phyloP scores from a whole-genome alignment of 2,113 vertebrate genomes.

The Actenoides hombroni region DNA sequence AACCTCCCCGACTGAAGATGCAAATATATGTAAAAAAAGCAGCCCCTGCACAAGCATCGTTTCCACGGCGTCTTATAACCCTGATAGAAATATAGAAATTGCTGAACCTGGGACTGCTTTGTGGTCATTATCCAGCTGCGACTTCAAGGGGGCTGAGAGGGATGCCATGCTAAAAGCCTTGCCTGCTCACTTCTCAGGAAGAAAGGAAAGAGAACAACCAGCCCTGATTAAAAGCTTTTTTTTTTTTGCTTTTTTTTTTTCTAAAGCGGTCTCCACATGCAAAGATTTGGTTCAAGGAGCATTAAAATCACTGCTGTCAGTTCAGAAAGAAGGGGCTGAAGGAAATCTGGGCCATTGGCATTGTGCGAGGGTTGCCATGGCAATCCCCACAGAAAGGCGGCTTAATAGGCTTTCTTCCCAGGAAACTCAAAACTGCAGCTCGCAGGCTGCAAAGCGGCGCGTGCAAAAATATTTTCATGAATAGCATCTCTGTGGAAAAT shows the following conservation, averaged over 20 bases:
- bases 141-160: not conserved
- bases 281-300: slow-evolving; percentile 77
- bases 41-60: not conserved
- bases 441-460: slow-evolving; percentile 11
- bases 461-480: slow-evolving; percentile 41
- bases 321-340: slow-evolving; percentile 67
- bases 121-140: not conserved
- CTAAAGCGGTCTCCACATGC: not conserved
- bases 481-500: slow-evolving; percentile 54
- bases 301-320: slow-evolving; percentile 76
- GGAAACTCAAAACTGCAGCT: slow-evolving; percentile 59
- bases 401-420: slow-evolving; percentile 77
- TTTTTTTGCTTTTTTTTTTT: not conserved
- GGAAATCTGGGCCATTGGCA: slow-evolving; percentile 71
- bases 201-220: slow-evolving; percentile 45
- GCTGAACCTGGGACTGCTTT: not conserved
- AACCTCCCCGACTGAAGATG: not conserved
- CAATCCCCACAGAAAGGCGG: slow-evolving; percentile 60
- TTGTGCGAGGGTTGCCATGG: slow-evolving; percentile 73
- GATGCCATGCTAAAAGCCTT: not conserved
- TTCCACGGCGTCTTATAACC: not conserved
- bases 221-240: slow-evolving; percentile 51
- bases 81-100: not conserved
- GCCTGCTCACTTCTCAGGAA: not conserved
- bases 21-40: not conserved